A percentile compares a stretch with the other conserved stretches of the same genome.
phyloP scores from a whole-genome alignment of 1,140 invertebrate genomes.

The Sogatella furcifera region DNA sequence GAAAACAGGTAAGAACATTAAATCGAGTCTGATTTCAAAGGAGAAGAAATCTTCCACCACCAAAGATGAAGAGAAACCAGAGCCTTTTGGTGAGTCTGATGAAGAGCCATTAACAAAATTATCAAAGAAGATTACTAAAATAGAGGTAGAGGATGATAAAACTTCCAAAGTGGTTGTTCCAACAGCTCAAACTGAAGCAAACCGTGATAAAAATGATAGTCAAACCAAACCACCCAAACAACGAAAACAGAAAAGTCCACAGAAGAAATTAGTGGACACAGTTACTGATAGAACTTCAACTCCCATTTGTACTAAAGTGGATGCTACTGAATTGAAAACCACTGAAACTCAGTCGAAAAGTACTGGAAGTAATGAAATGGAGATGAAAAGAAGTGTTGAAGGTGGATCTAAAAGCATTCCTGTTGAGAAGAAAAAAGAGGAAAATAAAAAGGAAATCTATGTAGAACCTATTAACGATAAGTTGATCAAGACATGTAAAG shows the following conservation, averaged over 20 bases:
- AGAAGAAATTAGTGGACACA: too few relatives aligned
- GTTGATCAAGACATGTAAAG: slow-evolving; percentile 11
- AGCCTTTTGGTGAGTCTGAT: slow-evolving; percentile 14
- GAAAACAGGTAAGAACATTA: too few relatives aligned
- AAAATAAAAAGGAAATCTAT: slow-evolving; percentile 5
- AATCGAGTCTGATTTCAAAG: too few relatives aligned
- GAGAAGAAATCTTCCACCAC: too few relatives aligned
- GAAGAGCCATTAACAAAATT: slow-evolving; percentile 25
- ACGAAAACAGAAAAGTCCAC: slow-evolving; percentile 4
- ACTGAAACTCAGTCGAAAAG: too few relatives aligned
- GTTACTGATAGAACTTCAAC: too few relatives aligned
- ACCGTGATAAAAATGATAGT: neutral
- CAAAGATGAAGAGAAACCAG: neutral
- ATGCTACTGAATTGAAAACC: too few relatives aligned
- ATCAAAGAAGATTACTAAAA: neutral
- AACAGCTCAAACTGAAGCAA: slow-evolving; percentile 3
- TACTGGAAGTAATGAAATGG: too few relatives aligned
- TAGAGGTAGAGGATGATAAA: neutral
- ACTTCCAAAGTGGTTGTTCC: neutral
- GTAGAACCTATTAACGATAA: slow-evolving; percentile 5
- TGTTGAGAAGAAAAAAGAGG: neutral
- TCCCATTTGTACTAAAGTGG: neutral
- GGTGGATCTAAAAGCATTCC: too few relatives aligned
- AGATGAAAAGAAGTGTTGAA: too few relatives aligned
- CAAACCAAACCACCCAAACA: slow-evolving; percentile 7